Evolutionary conservation across 2,888 invertebrate species (phyloP).

Genomic region (Salpingus planirostris): DNA sequence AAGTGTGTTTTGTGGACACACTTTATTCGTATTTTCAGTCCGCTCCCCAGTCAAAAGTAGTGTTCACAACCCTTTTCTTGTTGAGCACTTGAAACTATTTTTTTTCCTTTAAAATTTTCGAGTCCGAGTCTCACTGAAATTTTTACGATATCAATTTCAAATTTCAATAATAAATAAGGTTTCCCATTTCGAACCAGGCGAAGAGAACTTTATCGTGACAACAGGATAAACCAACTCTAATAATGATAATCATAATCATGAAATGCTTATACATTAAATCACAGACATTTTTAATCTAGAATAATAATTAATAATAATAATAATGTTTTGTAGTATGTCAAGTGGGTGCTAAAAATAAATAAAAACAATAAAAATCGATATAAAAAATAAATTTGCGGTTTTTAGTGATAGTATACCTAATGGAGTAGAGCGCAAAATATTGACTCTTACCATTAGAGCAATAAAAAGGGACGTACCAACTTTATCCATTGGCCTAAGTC

Average conservation of each 20-base stretch:
- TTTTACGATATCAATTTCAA: constrained; percentile 27
- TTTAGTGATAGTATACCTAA: too few species aligned
- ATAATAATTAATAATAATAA: too few species aligned
- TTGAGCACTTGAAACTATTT: constrained; percentile 29
- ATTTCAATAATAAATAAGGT: constrained; percentile 12
- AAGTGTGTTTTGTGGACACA: constrained; percentile 18
- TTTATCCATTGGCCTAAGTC: too few species aligned
- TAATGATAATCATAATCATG: too few species aligned
- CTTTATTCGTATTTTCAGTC: constrained; percentile 16
- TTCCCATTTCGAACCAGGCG: constrained; percentile 7
- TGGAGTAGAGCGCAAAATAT: too few species aligned
- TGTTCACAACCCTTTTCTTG: constrained; percentile 36
- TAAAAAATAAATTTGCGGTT: constrained; percentile 15
- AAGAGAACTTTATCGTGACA: constrained; percentile 5
- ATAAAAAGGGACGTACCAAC: too few species aligned
- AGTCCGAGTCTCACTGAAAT: constrained; percentile 17
- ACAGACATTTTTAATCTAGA: constrained; percentile 25
- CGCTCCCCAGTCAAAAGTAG: too few species aligned
- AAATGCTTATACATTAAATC: constrained; percentile 31
- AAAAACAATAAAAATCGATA: constrained; percentile 9
- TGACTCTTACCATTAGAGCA: too few species aligned
- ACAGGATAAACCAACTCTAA: too few species aligned
- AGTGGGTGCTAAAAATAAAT: constrained; percentile 12
- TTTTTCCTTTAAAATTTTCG: too few species aligned
- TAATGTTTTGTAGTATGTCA: too few species aligned